Percentiles rank a stretch among this genome's conserved stretches.
phyloP scores from a whole-genome alignment of 2,888 invertebrate species.

The Mantis religiosa region DNA sequence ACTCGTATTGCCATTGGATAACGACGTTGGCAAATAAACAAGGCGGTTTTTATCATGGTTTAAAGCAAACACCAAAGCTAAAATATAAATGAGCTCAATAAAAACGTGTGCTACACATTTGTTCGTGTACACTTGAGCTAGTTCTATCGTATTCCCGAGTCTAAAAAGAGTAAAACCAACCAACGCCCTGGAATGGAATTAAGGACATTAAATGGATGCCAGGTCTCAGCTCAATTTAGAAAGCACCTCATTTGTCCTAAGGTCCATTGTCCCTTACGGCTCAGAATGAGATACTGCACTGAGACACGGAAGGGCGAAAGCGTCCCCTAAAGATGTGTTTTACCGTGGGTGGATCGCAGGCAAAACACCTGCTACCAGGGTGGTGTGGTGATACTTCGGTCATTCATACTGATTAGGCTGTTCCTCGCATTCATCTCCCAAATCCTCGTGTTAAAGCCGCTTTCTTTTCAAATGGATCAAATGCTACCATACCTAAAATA shows the following conservation, averaged over 20 bases:
- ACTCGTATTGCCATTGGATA: too few relatives aligned
- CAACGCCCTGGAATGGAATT: not conserved
- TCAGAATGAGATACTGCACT: not conserved
- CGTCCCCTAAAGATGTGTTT: not conserved
- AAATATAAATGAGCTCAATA: too few relatives aligned
- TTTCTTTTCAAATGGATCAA: too few relatives aligned
- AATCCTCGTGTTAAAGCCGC: too few relatives aligned
- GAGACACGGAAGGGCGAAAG: not conserved
- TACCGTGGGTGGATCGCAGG: not conserved
- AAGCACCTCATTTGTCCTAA: not conserved
- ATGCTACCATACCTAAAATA: too few relatives aligned
- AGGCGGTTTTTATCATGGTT: too few relatives aligned
- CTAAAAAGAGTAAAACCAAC: not conserved
- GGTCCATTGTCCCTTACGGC: not conserved
- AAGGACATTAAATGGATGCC: not conserved
- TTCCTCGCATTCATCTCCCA: too few relatives aligned
- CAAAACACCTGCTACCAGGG: not conserved
- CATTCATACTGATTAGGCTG: not conserved
- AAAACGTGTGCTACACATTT: too few relatives aligned
- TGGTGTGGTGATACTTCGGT: not conserved
- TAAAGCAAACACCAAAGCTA: too few relatives aligned
- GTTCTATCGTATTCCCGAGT: too few relatives aligned
- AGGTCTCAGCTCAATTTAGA: not conserved
- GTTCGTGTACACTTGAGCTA: too few relatives aligned
- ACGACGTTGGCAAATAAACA: too few relatives aligned